Evolutionary conservation across 2,113 vertebrate genomes (phyloP), one percentile per base, ranked within the genome.

Genomic region (Nasalis larvatus): DNA sequence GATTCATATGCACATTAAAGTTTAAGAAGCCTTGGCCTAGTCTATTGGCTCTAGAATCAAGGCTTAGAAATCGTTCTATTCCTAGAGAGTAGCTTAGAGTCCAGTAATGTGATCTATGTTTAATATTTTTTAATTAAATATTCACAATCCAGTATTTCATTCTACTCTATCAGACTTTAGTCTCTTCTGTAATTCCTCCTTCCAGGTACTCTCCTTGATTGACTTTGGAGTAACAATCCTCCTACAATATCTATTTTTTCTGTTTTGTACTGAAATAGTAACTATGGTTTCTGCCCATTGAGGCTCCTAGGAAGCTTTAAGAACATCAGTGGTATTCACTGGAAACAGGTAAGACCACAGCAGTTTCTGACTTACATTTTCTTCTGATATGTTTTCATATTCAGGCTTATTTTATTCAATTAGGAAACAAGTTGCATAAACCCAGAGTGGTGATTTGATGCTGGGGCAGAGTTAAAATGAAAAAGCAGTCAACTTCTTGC

Each of bases 261-360:
- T 47, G 3, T 54, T 96, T 94, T 93, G 35, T 93, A 56, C 88
- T 97, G 73, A 97, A 95, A 92, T 49, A 90, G 25, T 77, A 97
- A 98, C 58, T 84, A 45, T 1, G 12, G 37, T 93, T 56, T 93
- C 71, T 92, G 49, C 52, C 32, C 89, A 80, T 76, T 74, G 47
- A 93, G 56, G 16, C 73, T 86, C 78, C 83, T 71, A 7, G n/a
- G 58, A 60, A 63, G 73, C 73, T 91, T 88, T 63, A 83, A 95
- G 84, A 94, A 78, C 54, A 87, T 71, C 78, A 63, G 60, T 73
- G 54, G 23, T 80, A 49, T 84, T 96, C 63, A 54, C 0, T 84
- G 25, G 80, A 89, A 97, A 91, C 71, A 82, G 66, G 69, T 32
- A 96, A 97, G 35, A 96, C 30, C 74, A 81, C 27, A 56, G 63